phyloP scores from a whole-genome alignment of 2,797 vertebrate species.

The Molothrus ater region DNA sequence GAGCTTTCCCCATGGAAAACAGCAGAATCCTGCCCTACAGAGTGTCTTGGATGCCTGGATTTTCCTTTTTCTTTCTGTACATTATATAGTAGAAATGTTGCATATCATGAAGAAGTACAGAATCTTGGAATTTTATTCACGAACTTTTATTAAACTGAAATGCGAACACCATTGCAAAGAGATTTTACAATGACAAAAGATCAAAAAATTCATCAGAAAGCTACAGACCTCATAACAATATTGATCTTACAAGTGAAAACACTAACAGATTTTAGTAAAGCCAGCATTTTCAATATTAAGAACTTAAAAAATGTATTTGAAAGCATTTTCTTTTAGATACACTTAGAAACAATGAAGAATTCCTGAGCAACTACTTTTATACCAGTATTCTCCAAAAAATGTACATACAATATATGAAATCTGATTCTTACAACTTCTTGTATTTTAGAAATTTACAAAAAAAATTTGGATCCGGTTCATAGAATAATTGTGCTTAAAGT shows the following conservation, averaged over 20 bases:
- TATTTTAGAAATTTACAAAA: constrained; percentile 41
- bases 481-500: constrained; percentile 59
- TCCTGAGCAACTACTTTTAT: constrained; percentile 64
- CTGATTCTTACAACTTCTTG: not conserved
- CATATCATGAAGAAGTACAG: not conserved
- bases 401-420: not conserved
- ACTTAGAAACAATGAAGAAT: constrained; percentile 57
- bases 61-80: not conserved
- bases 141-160: constrained; percentile 68
- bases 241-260: constrained; percentile 40
- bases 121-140: constrained; percentile 16
- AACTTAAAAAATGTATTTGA: constrained; percentile 48
- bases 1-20: not conserved
- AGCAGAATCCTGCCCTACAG: not conserved
- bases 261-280: constrained; percentile 45
- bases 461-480: not conserved
- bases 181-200: constrained; percentile 47
- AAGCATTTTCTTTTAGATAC: constrained; percentile 52
- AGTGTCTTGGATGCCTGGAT: not conserved
- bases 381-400: constrained; percentile 33
- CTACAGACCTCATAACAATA: constrained; percentile 41
- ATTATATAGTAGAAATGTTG: not conserved
- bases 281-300: constrained; percentile 31
- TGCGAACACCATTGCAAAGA: constrained; percentile 34
- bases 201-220: constrained; percentile 36